Conservation (phyloP, 2,113 vertebrate species). For the Perccottus glenii region DNA sequence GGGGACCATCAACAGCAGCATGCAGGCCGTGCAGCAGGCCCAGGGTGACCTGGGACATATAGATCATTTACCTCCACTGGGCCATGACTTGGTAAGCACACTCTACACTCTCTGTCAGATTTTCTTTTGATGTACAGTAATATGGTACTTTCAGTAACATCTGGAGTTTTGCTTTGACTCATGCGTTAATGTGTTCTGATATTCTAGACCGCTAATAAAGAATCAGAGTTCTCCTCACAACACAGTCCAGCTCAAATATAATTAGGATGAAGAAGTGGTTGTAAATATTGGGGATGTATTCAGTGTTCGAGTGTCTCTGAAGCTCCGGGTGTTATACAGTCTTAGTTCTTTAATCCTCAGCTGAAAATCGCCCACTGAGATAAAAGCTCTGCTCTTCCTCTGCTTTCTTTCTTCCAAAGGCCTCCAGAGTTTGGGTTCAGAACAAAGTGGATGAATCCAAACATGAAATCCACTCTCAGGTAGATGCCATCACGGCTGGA, state of each 20-base stretch:
- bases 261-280: conserved; percentile 32
- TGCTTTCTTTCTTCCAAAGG: conserved; percentile 74
- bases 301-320: conserved; percentile 51
- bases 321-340: conserved; percentile 43
- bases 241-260: conserved; percentile 37
- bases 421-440: conserved; percentile 97
- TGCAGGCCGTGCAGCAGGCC: conserved; percentile 96
- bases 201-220: conserved; percentile 11
- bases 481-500: conserved; percentile 97
- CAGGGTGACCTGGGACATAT: conserved; percentile 91
- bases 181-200: conserved; percentile 11
- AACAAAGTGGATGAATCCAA: conserved; percentile 99
- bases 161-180: conserved; percentile 11
- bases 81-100: conserved; percentile 92
- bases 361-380: conserved; percentile 51
- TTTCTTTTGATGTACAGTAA: neutral
- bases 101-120: neutral
- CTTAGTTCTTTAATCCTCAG: conserved; percentile 55
- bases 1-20: conserved; percentile 98
- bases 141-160: neutral
- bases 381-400: conserved; percentile 57
- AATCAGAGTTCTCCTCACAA: conserved; percentile 24
- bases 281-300: conserved; percentile 40
- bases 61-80: conserved; percentile 92
- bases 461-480: conserved; percentile 99